Evolutionary conservation across 23 tunicate genomes (phyloP).

Genomic region (Diplosoma virens): DNA sequence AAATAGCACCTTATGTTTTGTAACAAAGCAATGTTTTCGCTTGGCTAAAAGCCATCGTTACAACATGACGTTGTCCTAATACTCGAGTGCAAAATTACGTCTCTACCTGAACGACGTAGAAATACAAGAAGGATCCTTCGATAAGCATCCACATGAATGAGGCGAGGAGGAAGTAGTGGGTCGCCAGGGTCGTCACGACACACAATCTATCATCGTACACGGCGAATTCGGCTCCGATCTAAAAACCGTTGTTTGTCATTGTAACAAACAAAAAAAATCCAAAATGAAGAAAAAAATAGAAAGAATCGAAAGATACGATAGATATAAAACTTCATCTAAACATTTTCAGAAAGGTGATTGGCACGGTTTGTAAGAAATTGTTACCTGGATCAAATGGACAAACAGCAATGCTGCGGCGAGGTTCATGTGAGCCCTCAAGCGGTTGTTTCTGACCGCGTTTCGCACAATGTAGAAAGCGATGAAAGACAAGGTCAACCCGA

Average conservation of each 20-base stretch:
- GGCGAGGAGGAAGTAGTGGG: conserved; percentile 80
- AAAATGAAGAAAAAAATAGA: too few species aligned
- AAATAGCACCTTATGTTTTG: too few species aligned
- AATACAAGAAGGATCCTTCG: conserved; percentile 82
- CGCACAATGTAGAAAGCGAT: conserved; percentile 71
- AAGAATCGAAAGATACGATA: too few species aligned
- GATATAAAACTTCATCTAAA: too few species aligned
- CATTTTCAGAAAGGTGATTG: too few species aligned
- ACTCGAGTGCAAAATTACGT: too few species aligned
- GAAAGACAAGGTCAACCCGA: conserved; percentile 45
- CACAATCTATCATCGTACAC: conserved; percentile 40
- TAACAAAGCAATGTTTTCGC: too few species aligned
- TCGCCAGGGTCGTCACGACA: conserved; percentile 44
- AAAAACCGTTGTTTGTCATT: too few species aligned
- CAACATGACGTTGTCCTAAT: too few species aligned
- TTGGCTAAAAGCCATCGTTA: too few species aligned
- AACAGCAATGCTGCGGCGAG: conserved; percentile 60
- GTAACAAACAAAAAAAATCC: too few species aligned
- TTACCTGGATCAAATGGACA: conserved; percentile 84
- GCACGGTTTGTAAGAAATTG: too few species aligned
- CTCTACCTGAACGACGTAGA: conserved; percentile 90
- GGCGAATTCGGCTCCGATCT: conserved; percentile 82
- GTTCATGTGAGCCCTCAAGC: conserved; percentile 80
- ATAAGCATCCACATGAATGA: conserved; percentile 91
- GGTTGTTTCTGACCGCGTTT: conserved; percentile 63